Conservation (phyloP, 2,797 vertebrate species). For the Anolis apletophallus region DNA sequence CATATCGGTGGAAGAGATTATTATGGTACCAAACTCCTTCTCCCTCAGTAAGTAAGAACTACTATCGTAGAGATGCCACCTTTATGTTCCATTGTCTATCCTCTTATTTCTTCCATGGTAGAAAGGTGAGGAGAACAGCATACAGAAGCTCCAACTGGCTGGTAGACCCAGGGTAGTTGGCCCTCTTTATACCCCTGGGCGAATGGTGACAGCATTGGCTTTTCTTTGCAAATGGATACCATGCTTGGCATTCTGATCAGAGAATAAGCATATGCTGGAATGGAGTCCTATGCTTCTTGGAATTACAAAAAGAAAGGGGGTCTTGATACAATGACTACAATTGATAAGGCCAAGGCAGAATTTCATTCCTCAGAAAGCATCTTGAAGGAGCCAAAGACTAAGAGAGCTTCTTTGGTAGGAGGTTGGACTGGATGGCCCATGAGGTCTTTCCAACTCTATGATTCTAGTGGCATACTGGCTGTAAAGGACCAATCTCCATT, state of each 20-base stretch:
- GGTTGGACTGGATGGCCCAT: too few species aligned
- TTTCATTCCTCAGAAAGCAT: not conserved
- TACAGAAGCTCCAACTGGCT: too few species aligned
- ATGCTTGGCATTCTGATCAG: not conserved
- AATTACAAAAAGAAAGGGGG: not conserved
- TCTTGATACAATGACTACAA: not conserved
- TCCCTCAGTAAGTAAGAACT: too few species aligned
- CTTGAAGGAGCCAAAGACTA: not conserved
- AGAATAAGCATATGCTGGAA: not conserved
- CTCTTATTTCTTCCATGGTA: too few species aligned
- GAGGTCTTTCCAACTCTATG: too few species aligned
- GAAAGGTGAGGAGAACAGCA: too few species aligned
- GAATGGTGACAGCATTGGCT: not conserved
- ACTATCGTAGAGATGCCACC: too few species aligned
- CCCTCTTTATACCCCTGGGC: too few species aligned
- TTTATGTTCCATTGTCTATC: too few species aligned
- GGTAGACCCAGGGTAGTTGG: too few species aligned
- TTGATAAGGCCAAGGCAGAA: not conserved
- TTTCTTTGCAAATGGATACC: not conserved
- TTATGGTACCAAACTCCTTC: too few species aligned
- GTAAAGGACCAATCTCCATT: conserved; percentile 35
- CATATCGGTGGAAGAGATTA: too few species aligned
- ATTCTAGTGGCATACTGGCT: not conserved
- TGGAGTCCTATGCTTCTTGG: not conserved
- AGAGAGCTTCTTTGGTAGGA: not conserved